These are phyloP conservation scores for Patella depressa DNA, from an alignment of 2,888 invertebrate species.

Conservation along the genomic window DNA sequence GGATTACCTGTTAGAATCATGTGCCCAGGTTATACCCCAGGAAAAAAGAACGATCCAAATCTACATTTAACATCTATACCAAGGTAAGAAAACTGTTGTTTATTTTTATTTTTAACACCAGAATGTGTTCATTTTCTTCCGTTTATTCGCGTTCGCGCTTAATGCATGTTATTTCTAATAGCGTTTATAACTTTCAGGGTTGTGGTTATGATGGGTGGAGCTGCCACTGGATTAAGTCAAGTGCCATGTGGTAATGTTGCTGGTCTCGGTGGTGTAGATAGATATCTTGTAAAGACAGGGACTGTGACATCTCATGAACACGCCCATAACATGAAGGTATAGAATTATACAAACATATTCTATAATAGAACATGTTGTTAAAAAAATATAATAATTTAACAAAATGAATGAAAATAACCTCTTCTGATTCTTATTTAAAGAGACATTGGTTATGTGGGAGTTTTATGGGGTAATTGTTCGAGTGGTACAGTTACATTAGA, in stretches of 20 bases:
- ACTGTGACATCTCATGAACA: conserved; percentile 99
- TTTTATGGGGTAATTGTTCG: no score
- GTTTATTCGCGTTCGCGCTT: neutral
- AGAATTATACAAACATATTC: no score
- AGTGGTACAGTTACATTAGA: no score
- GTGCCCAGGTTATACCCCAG: conserved; percentile 97
- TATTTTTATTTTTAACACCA: no score
- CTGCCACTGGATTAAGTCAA: conserved; percentile 98
- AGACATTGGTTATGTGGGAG: no score
- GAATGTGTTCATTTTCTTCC: no score
- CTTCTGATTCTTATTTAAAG: neutral
- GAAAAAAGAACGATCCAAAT: conserved; percentile 86
- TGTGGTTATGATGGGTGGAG: conserved; percentile 99
- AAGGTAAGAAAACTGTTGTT: conserved; percentile 71
- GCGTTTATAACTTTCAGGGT: conserved; percentile 76
- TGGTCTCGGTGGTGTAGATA: conserved; percentile 99
- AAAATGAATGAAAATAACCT: neutral
- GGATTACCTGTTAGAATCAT: conserved; percentile 88
- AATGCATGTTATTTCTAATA: neutral
- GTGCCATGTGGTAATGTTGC: conserved; percentile 99
- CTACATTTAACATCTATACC: conserved; percentile 98
- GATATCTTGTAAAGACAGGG: conserved; percentile 98
- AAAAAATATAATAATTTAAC: neutral
- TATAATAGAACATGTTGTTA: no score
- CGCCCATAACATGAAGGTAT: conserved; percentile 93